phyloP scores from a whole-genome alignment of 2,113 vertebrate genomes.

The Calypte anna region DNA sequence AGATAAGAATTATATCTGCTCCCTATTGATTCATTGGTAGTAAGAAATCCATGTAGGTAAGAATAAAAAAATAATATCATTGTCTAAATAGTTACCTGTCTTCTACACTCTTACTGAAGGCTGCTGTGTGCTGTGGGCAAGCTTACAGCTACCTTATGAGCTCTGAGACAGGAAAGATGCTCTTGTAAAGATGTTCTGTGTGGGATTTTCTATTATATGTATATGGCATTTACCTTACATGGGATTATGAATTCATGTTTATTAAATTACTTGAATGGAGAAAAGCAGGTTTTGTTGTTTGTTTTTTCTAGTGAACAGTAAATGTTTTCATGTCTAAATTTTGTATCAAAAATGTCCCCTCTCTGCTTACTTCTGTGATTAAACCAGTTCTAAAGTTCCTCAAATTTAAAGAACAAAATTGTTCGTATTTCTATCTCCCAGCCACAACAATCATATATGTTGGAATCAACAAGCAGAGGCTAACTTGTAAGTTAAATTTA shows the following conservation, averaged over 20 bases:
- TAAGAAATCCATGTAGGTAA: slow-evolving; percentile 10
- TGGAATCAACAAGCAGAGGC: not conserved
- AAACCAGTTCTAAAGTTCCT: not conserved
- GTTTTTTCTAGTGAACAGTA: slow-evolving; percentile 2
- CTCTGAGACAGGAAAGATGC: slow-evolving; percentile 13
- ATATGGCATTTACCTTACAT: not conserved
- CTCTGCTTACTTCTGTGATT: not conserved
- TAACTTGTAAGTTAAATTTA: not conserved
- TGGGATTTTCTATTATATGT: not conserved
- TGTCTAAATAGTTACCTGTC: slow-evolving; percentile 9
- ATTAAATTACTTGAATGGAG: not conserved
- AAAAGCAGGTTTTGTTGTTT: not conserved
- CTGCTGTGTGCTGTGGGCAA: not conserved
- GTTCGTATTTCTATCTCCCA: not conserved
- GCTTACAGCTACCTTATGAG: slow-evolving; percentile 12
- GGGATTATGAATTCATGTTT: not conserved
- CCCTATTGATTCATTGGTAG: not conserved
- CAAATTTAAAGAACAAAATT: not conserved
- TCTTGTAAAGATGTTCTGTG: slow-evolving; percentile 24
- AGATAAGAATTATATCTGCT: not conserved
- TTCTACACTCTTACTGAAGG: not conserved
- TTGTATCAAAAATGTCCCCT: not conserved
- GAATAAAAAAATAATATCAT: slow-evolving; percentile 25
- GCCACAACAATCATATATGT: not conserved
- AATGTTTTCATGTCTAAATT: not conserved